Evolutionary conservation across 1,140 invertebrate genomes (phyloP), one percentile per base, ranked within the genome.

Genomic region (Epicauta chinensis): DNA sequence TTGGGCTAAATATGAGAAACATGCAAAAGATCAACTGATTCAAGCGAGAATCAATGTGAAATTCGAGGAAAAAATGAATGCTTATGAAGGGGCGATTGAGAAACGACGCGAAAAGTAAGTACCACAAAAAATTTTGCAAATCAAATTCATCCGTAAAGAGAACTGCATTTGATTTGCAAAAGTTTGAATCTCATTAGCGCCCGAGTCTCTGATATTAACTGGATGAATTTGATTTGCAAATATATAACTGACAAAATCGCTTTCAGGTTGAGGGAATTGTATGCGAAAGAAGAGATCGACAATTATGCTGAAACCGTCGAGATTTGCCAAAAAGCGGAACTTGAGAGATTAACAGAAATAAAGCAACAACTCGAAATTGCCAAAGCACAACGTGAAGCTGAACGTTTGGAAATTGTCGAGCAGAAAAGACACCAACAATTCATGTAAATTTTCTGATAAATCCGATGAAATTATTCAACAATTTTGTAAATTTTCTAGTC

Each of bases 371-470:
- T 56, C 2, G 50, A 63, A 40, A 36, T 53, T 31, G 41, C 69
- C 11, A 61, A 58, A 48, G 60, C 60, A 2, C 51, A 59, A 47
- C 42, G 62, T 35, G 66, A 69, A 60, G 58, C 47, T 6, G 67
- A 69, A 56, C 44, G 67, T 47, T 36, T 61, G 14, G 50, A 68
- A 53, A 40, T 71, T 16, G 68, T 69, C 0, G 58, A 66, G 43
- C 39, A 69, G 37, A 69, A 69, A 47, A 48, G 62, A 17, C 55
- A 68, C n/a, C 60, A 65, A 52, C 68, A 71, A 62, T 68, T 65
- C 41, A 56, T 54, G 67, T 69, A 58, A 58, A 48, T 16, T 38
- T 15, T 31, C 17, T 51, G n/a, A 1, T 13, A 11, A 44, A 44
- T 44, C 17, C 23, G 3, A 4, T 53, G 0, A 30, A 45, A 9